phyloP scores from a whole-genome alignment of 2,888 invertebrate genomes.

The Zaprionus bogoriensis region DNA sequence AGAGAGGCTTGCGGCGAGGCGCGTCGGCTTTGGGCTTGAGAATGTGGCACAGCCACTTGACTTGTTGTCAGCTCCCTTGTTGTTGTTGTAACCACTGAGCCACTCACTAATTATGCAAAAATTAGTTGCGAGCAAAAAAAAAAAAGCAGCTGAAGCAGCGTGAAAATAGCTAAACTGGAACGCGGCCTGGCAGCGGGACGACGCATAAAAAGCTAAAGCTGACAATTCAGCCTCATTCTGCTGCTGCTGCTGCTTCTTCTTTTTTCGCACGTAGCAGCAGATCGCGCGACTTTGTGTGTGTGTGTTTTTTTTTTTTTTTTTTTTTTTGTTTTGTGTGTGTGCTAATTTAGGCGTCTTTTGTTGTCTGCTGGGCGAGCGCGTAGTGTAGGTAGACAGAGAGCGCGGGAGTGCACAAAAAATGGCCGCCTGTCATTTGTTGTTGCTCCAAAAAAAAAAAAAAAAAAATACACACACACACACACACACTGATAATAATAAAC shows the following conservation, averaged over 20 bases:
- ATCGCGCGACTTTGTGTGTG: slow-evolving; percentile 15
- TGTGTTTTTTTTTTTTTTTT: not conserved
- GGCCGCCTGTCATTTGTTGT: slow-evolving; percentile 47
- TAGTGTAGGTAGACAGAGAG: not conserved
- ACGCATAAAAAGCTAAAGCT: slow-evolving; percentile 44
- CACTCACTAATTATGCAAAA: slow-evolving; percentile 74
- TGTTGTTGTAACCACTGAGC: slow-evolving; percentile 57
- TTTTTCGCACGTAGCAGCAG: slow-evolving; percentile 56
- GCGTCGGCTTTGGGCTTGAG: slow-evolving; percentile 56
- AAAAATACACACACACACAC: slow-evolving; percentile 5
- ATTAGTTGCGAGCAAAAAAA: slow-evolving; percentile 51
- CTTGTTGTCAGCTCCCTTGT: slow-evolving; percentile 41
- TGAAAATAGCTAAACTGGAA: slow-evolving; percentile 55
- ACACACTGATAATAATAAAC: slow-evolving; percentile 32
- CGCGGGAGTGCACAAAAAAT: slow-evolving; percentile 36
- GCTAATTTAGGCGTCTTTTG: slow-evolving; percentile 69
- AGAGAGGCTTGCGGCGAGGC: slow-evolving; percentile 54
- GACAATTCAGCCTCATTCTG: slow-evolving; percentile 38
- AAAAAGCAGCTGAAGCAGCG: not conserved
- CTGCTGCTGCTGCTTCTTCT: slow-evolving; percentile 9
- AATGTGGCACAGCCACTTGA: slow-evolving; percentile 75
- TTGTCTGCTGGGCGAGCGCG: slow-evolving; percentile 30
- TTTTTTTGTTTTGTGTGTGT: slow-evolving; percentile 41
- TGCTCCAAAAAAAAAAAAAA: slow-evolving; percentile 19
- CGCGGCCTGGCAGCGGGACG: slow-evolving; percentile 45